Evolutionary conservation across 2,888 invertebrate species (phyloP).

Genomic region (Syrphus vitripennis): DNA sequence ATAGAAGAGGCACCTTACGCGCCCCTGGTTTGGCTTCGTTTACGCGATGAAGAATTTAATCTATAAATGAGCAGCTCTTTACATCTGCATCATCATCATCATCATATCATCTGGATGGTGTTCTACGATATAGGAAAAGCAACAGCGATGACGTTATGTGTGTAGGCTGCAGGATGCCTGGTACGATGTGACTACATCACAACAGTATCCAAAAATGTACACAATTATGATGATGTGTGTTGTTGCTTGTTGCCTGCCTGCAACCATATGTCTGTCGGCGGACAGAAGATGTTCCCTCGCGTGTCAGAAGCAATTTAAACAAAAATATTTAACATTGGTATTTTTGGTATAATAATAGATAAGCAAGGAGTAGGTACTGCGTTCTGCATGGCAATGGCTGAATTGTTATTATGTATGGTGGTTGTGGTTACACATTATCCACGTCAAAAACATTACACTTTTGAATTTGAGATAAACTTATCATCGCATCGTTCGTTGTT

Average conservation of each 20-base stretch:
- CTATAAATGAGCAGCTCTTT: slow-evolving; percentile 13
- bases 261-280: slow-evolving; percentile 64
- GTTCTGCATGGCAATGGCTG: slow-evolving; percentile 30
- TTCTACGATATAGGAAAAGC: background rate
- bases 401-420: slow-evolving; percentile 12
- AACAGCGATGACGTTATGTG: background rate
- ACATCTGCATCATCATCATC: slow-evolving; percentile 14
- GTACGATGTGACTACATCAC: background rate
- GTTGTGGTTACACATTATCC: slow-evolving; percentile 67
- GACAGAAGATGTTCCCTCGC: slow-evolving; percentile 60
- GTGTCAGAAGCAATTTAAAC: slow-evolving; percentile 68
- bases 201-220: slow-evolving; percentile 33
- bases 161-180: background rate
- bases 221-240: slow-evolving; percentile 51
- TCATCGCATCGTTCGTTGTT: background rate
- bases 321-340: slow-evolving; percentile 68
- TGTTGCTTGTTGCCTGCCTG: slow-evolving; percentile 45
- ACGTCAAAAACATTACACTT: slow-evolving; percentile 60
- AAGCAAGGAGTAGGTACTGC: slow-evolving; percentile 46
- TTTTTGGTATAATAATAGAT: slow-evolving; percentile 65
- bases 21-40: no score
- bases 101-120: no score
- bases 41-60: slow-evolving; percentile 16
- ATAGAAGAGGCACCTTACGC: background rate
- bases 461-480: slow-evolving; percentile 45